Conservation (phyloP, 2,888 invertebrate genomes). For the Thysanoteuthis rhombus region DNA sequence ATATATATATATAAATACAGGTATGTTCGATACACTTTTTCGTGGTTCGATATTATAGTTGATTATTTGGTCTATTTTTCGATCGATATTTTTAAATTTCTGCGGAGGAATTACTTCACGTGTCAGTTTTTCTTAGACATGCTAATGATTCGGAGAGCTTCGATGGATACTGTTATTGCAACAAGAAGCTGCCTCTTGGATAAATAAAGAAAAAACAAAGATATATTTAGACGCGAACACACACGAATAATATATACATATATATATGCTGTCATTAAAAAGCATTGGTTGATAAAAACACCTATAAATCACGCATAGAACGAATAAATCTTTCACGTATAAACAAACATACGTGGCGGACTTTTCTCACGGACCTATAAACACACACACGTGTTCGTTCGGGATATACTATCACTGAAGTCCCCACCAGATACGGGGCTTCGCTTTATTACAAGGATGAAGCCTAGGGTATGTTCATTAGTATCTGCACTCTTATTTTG, state of each 20-base stretch:
- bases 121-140: too few species aligned
- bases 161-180: too few species aligned
- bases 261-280: neutral
- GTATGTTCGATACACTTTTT: neutral
- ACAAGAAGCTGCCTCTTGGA: neutral
- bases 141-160: too few species aligned
- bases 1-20: neutral
- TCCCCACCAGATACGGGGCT: neutral
- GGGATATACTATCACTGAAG: neutral
- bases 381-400: neutral
- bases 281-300: neutral
- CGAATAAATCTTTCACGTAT: neutral
- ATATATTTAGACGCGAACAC: neutral
- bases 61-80: neutral
- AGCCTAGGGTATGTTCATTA: neutral
- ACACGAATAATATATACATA: neutral
- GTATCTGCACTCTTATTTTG: neutral
- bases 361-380: neutral
- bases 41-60: neutral
- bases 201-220: neutral
- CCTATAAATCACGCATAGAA: neutral
- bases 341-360: neutral
- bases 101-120: neutral
- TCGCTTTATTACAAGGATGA: neutral
- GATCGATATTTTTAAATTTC: neutral